These are phyloP conservation scores for Cololabis saira DNA, from an alignment of 2,113 vertebrate genomes.

Conservation along the genomic window DNA sequence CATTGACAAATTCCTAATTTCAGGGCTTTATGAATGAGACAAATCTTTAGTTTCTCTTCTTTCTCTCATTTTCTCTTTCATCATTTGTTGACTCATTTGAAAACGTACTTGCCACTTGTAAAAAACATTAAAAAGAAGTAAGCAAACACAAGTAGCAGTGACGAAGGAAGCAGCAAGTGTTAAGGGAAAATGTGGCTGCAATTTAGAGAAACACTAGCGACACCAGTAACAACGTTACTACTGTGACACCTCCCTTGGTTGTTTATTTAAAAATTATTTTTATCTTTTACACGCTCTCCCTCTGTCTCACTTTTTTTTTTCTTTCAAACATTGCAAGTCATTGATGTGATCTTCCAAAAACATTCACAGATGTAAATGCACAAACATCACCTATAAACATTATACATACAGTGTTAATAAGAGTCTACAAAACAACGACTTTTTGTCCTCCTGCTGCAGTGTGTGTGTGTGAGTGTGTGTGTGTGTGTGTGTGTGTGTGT, in stretches of 20 bases:
- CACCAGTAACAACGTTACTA: constrained; percentile 17
- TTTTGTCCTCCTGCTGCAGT: background rate
- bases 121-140: constrained; percentile 2
- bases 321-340: background rate
- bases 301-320: constrained; percentile 2
- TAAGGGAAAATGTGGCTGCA: constrained; percentile 32
- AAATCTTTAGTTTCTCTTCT: too few relatives aligned
- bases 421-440: background rate
- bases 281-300: constrained; percentile 2
- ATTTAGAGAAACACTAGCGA: constrained; percentile 32
- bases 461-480: constrained; percentile 18
- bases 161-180: constrained; percentile 17
- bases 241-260: constrained; percentile 13
- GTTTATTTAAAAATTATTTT: constrained; percentile 15
- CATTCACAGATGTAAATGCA: constrained; percentile 2
- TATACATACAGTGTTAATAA: background rate
- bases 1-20: too few relatives aligned
- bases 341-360: background rate
- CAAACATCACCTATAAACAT: background rate
- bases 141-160: constrained; percentile 1
- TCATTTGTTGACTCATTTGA: too few relatives aligned
- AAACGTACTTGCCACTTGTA: background rate
- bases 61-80: too few relatives aligned
- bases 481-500: too few relatives aligned
- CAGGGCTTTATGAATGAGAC: too few relatives aligned